Percentiles rank a stretch among this genome's conserved stretches.
Evolutionary conservation across 2,797 vertebrate species (phyloP).

Genomic region (Pangasius sanitwongsei): DNA sequence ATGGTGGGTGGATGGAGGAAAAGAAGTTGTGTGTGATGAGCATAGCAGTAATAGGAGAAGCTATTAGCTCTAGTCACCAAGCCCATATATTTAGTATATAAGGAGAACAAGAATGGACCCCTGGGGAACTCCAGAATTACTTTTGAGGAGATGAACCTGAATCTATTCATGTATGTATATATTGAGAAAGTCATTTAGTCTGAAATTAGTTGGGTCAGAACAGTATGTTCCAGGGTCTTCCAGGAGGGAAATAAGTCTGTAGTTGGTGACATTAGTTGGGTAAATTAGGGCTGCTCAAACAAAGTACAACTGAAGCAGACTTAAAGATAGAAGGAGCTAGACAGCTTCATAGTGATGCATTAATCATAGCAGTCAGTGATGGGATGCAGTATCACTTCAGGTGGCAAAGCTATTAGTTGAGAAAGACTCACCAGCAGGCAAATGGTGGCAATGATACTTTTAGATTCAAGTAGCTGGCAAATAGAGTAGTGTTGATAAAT

Average conservation of each 20-base stretch:
- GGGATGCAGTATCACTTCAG: background rate
- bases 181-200: no score
- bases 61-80: background rate
- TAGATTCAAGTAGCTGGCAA: background rate
- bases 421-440: background rate
- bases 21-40: background rate
- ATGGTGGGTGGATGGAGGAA: background rate
- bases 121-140: background rate
- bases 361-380: background rate
- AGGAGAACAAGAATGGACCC: background rate
- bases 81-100: background rate
- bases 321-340: slow-evolving; percentile 12
- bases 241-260: background rate
- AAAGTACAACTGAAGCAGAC: background rate
- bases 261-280: background rate
- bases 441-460: background rate
- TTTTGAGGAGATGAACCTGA: background rate
- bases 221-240: no score
- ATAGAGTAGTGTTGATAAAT: background rate
- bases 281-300: background rate
- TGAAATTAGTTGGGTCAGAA: no score
- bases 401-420: slow-evolving; percentile 2
- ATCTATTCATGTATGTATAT: background rate
- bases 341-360: background rate
- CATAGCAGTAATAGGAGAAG: background rate